Base-by-base conservation (phyloP, 53 echinoderm and acorn worm genomes). In the Actinopyga echinites region DNA sequence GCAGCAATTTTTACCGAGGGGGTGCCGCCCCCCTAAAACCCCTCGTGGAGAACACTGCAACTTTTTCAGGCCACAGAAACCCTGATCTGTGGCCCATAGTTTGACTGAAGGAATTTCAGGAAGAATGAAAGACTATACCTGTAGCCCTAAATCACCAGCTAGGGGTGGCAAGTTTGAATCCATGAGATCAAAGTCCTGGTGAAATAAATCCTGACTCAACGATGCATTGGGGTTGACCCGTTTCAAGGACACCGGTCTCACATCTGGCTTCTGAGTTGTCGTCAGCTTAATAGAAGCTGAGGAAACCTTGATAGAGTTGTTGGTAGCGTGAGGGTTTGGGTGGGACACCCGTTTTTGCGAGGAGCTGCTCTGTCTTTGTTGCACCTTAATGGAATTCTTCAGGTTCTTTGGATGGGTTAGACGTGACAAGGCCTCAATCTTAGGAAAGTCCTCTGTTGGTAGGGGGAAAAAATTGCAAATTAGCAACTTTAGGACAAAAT, bases 371-470 rank as follows among this genome's bases (percentile, higher is more conserved):
- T 55, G 77, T 30, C 56, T 49, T 15, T 77, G 54, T 31, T 56
- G 26, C 30, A 30, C 31, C 56, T 77, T 77, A 24, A 54, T 54
- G 33, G 77, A 5, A 54, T 77, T 77, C 29, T 75, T 75, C 44
- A 75, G 30, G 44, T 75, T 75, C 77, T 77, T 77, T 30, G 79
- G 57, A 24, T 49, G 63, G n/a, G 90, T 79, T 49, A 90, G 80
- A 32, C 88, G 81, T 75, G 90, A 84, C 32, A 91, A 65, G 31
- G 91, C 90, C 68, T 95, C 88, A 65, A 91, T 87, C 42, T 88
- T 88, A 7, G 69, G 32, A 69, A 89, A 89, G 40, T 89, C 89
- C 80, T 89, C 89, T 89, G 84, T 49, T 49, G 49, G 49, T 49
- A 15, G 49, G 49, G 17, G 49, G 49, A 49, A 21, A n/a, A 49